These are phyloP conservation scores for Micronycteris hirsuta DNA, from an alignment of 2,113 vertebrate genomes.

Conservation along the genomic window DNA sequence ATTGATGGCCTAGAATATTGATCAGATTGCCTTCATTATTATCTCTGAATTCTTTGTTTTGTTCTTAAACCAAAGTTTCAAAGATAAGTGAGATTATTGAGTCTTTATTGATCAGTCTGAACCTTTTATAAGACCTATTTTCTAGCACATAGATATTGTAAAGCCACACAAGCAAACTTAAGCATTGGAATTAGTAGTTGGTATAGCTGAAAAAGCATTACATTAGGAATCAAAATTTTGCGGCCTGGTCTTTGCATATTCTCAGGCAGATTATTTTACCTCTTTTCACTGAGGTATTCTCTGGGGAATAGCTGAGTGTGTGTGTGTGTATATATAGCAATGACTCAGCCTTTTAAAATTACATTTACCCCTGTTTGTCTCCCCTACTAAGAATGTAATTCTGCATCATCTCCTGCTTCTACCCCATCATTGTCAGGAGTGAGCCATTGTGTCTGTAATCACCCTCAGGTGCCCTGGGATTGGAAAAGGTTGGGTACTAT, in stretches of 20 bases:
- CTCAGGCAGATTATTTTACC: neutral
- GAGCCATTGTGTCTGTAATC: neutral
- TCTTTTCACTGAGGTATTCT: neutral
- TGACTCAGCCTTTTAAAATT: constrained; percentile 3
- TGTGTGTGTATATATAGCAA: neutral
- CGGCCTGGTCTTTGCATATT: neutral
- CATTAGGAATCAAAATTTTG: neutral
- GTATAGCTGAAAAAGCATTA: neutral
- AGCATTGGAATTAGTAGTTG: neutral
- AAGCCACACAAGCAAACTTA: neutral
- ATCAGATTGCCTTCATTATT: constrained; percentile 8
- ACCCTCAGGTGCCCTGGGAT: neutral
- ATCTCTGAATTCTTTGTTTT: constrained; percentile 9
- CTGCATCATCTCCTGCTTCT: neutral
- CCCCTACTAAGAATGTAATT: neutral
- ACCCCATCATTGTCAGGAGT: neutral
- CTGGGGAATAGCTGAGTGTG: neutral
- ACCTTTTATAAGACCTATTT: constrained; percentile 9
- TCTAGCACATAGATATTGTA: neutral
- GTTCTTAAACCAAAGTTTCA: constrained; percentile 1
- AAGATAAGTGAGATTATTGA: neutral
- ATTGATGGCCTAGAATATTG: neutral
- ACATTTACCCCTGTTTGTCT: neutral
- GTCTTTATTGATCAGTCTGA: neutral
- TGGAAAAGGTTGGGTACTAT: neutral